Evolutionary conservation across 2,888 invertebrate species (phyloP), one percentile per base, ranked within the genome.

Genomic region (Parnassius smintheus): DNA sequence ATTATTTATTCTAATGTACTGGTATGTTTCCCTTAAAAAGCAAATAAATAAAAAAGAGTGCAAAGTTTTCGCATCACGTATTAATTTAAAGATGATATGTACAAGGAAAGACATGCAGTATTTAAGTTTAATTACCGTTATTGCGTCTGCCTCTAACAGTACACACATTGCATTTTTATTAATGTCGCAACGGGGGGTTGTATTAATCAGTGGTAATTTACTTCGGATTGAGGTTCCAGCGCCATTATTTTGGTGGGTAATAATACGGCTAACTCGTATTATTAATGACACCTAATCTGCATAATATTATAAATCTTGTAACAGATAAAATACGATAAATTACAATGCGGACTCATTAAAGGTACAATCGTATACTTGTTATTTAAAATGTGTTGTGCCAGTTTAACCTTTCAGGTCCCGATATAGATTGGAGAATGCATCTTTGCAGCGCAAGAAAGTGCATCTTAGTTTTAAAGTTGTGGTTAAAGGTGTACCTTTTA

Each of bases 91-190:
- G 35, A 35, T 7, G 35, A 35, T 7, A 4, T 35, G 35, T 35
- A 35, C 35, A 7, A 11, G 12, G 7, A 42, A 45, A 45, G 11
- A 55, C 22, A 55, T 45, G 18, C 18, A 55, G 44, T 45, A 44
- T 48, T 13, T 48, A 12, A 13, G 48, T n/a, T 13, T 48, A 45
- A 45, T 45, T 45, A 45, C 10, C 45, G 45, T 45, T 45, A 45
- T 35, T 35, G 35, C 35, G 35, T 48, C 13, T 48, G 48, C 48
- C 12, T 48, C n/a, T 45, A 12, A 22, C 22, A 45, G 9, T 2
- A 25, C 10, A 44, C 53, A 53, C n/a, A 7, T 41, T 41, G 54
- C 22, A 13, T 46, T 55, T 55, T 55, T 55, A 55, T 55, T 18
- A 22, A 2, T 3, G 11, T 18, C 55, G 9, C 55, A 11, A 10